Conservation (phyloP, 2,888 invertebrate species). For the Oscheius sp. region DNA sequence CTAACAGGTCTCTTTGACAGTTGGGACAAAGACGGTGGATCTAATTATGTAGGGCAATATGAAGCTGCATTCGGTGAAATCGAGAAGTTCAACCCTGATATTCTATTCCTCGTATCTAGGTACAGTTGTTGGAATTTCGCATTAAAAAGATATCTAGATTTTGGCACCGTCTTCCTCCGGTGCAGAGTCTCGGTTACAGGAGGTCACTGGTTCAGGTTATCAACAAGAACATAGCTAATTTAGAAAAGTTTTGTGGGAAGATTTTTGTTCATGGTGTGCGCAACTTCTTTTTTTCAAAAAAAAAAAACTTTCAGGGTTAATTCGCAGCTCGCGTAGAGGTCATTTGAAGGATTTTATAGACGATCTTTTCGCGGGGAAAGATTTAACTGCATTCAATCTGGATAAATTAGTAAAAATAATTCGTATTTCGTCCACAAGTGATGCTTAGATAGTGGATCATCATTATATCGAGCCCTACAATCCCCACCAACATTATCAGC, state of each 20-base stretch:
- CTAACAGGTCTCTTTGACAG: not conserved
- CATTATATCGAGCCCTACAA: not conserved
- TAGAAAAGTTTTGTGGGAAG: not conserved
- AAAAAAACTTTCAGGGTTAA: not conserved
- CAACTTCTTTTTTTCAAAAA: not conserved
- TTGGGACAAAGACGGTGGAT: too few relatives aligned
- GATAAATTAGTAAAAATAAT: not conserved
- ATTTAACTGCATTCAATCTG: too few relatives aligned
- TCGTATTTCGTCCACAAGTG: not conserved
- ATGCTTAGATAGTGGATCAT: not conserved
- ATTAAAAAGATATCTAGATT: not conserved
- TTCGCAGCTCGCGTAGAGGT: not conserved
- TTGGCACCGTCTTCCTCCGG: not conserved
- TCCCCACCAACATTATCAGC: not conserved
- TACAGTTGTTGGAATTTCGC: not conserved
- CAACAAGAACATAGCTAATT: not conserved
- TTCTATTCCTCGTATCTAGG: not conserved
- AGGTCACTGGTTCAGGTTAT: not conserved
- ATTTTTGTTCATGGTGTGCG: not conserved
- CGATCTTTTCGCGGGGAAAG: not conserved
- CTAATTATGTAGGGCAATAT: not conserved
- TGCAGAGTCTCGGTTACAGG: not conserved
- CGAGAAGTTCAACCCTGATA: constrained; percentile 14
- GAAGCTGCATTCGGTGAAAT: not conserved
- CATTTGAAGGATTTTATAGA: constrained; percentile 3